Conservation (phyloP, 2,888 invertebrate species). For the Arge pagana region DNA sequence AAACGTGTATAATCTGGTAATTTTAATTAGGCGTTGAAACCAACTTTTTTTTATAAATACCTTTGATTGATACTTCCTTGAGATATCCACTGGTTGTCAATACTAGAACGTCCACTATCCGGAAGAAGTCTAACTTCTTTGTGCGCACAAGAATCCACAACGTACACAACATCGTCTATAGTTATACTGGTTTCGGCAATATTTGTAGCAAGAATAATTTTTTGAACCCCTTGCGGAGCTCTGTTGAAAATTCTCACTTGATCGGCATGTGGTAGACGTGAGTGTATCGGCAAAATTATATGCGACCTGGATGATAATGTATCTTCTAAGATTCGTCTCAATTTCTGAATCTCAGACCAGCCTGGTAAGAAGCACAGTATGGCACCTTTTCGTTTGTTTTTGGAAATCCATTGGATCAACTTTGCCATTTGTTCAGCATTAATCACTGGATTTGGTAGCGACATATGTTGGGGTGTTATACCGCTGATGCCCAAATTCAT, state of each 20-base stretch:
- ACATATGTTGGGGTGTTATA: conserved; percentile 41
- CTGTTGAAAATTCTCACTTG: conserved; percentile 44
- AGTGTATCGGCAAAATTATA: conserved; percentile 64
- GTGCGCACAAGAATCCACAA: conserved; percentile 69
- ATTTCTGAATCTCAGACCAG: conserved; percentile 70
- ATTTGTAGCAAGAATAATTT: conserved; percentile 74
- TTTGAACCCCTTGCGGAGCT: conserved; percentile 62
- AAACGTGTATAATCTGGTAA: not conserved
- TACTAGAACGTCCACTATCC: conserved; percentile 56
- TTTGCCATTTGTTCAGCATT: conserved; percentile 61
- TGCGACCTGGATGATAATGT: conserved; percentile 43
- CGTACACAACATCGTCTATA: conserved; percentile 71
- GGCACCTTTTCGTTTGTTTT: conserved; percentile 66
- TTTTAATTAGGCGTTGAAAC: conserved; percentile 3
- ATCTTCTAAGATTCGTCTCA: conserved; percentile 60
- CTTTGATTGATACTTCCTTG: conserved; percentile 66
- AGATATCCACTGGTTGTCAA: conserved; percentile 68
- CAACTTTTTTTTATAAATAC: conserved; percentile 29
- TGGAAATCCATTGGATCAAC: conserved; percentile 64
- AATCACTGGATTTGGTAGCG: conserved; percentile 52
- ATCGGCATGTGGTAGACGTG: conserved; percentile 56
- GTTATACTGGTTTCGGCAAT: conserved; percentile 77
- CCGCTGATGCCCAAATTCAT: conserved; percentile 28
- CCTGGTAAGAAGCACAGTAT: conserved; percentile 78
- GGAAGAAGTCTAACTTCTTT: conserved; percentile 64